Evolutionary conservation across 2,797 vertebrate species (phyloP).

Genomic region (Coregonus sp.): DNA sequence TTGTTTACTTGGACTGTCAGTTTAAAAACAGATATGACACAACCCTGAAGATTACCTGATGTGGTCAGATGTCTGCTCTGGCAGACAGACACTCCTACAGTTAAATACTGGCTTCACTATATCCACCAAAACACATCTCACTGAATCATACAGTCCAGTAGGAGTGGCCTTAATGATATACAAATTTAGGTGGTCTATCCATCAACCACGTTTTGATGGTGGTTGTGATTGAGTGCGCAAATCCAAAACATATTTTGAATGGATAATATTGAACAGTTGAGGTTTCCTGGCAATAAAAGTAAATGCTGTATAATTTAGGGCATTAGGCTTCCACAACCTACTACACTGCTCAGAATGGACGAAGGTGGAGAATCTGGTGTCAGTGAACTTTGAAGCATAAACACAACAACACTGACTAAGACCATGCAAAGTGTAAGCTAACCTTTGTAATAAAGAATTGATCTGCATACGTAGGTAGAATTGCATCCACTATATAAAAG

Average conservation of each 20-base stretch:
- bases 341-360: too few species aligned
- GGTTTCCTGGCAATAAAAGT: not conserved
- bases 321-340: too few species aligned
- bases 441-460: not conserved
- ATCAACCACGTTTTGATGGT: not conserved
- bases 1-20: not conserved
- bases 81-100: conserved; percentile 12
- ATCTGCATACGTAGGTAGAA: not conserved
- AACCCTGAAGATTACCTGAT: not conserved
- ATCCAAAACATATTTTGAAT: not conserved
- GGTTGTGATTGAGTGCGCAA: not conserved
- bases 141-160: not conserved
- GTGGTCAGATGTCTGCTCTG: not conserved
- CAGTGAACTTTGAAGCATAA: too few species aligned
- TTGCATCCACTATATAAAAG: not conserved
- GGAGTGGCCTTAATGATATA: not conserved
- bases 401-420: not conserved
- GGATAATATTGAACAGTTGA: not conserved
- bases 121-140: not conserved
- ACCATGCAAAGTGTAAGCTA: not conserved
- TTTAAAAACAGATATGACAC: conserved; percentile 5
- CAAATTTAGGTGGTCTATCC: not conserved
- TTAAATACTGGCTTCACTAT: conserved; percentile 5
- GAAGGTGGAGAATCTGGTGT: too few species aligned
- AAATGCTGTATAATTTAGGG: not conserved